Percentiles rank a stretch among this genome's conserved stretches.
These are phyloP conservation scores for Grammomys surdaster DNA, from an alignment of 2,113 vertebrate species.

Conservation along the genomic window DNA sequence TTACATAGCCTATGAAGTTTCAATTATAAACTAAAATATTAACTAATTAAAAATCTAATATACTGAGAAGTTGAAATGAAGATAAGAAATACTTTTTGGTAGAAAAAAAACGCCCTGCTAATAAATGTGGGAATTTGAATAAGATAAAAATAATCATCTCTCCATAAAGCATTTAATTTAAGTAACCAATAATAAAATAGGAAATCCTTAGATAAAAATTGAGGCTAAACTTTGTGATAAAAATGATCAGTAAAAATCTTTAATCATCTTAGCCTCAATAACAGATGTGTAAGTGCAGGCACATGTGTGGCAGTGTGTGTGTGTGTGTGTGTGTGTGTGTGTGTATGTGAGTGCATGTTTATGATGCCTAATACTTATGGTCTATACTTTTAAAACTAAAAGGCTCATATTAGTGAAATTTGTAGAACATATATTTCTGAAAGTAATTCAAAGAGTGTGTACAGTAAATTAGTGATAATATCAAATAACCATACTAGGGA, in stretches of 20 bases:
- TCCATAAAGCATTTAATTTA: conserved; percentile 4
- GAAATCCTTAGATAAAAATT: neutral
- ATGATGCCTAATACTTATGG: neutral
- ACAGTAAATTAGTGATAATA: neutral
- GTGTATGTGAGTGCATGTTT: neutral
- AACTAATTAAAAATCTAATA: conserved; percentile 16
- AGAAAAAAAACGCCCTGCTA: neutral
- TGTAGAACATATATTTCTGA: neutral
- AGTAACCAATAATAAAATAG: neutral
- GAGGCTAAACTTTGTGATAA: neutral
- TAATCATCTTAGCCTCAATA: rapidly evolving
- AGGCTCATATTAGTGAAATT: neutral
- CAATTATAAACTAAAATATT: conserved; percentile 18
- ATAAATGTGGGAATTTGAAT: neutral
- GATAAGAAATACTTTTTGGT: neutral
- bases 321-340: neutral
- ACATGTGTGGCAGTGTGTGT: neutral
- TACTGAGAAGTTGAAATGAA: neutral
- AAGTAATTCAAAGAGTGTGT: neutral
- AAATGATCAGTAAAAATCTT: neutral
- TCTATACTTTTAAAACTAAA: neutral
- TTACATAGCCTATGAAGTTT: conserved; percentile 9
- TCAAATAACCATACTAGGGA: neutral
- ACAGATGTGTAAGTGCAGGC: neutral
- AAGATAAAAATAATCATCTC: neutral